Base-by-base conservation (phyloP, 2,113 vertebrate species). In the Pantherophis guttatus region DNA sequence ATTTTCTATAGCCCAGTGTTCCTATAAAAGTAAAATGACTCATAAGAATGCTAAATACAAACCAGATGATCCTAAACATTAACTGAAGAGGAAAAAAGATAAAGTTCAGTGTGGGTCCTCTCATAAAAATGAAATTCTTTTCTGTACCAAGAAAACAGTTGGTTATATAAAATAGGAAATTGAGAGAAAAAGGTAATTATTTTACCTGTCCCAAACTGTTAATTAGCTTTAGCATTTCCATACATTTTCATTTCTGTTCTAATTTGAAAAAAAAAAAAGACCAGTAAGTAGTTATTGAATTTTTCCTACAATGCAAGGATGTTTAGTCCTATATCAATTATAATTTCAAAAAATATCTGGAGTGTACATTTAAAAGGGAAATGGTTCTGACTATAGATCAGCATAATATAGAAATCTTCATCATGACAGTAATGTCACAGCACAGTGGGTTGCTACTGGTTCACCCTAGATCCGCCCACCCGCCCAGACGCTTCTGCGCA, bases 11-110 rank as follows among this genome's bases (percentile, higher is more conserved):
- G 97, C 96, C 94, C 94, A 97, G 98, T 94, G 96, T 96, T 98
- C 96, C 97, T 98, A 98, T 98, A 97, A 97, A 98, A 98, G 97
- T 97, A 97, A 98, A 98, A 98, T 98, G 98, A 98, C 98, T 98
- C 98, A 98, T 98, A 98, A 97, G 98, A 98, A 98, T 97, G 95
- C 94, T 97, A 98, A 98, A 98, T 98, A 97, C 97, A 98, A 98
- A 98, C 98, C 98, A 98, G 97, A 98, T 98, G 98, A 98, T 97
- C 96, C 97, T 96, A 98, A 98, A 98, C 96, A 97, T 96, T 97
- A 97, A 96, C 96, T 95, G 95, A 70, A 70, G 65, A 96, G 96
- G 70, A 95, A 96, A 97, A 97, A 97, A 95, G 53, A 96, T 59
- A 59, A 96, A 96, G 98, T 98, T 98, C 98, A 98, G 93, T 90